Evolutionary conservation across 2,888 invertebrate genomes (phyloP), one percentile per base, ranked within the genome.

Genomic region (Pollenia labialis): DNA sequence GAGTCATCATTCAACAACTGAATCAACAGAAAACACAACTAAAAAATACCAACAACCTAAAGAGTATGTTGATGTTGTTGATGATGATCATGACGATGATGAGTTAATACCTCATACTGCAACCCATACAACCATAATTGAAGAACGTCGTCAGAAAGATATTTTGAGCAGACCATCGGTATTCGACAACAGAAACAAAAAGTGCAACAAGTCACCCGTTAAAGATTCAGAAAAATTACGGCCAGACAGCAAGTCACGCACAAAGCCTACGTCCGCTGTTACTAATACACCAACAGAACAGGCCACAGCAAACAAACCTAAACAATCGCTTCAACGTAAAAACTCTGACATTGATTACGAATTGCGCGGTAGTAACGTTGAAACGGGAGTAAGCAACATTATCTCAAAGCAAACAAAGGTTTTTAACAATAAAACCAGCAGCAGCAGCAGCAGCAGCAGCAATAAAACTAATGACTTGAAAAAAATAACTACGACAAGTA

Each of bases 131-230:
- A 91, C 90, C 12, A 88, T 89, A 40, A 89, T 92, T 40, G 92
- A 92, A 76, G 68, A 91, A 4, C 89, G 91, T 87, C 88, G 93
- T 80, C 94, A 94, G 75, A 92, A 93, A 74, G 94, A 95, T 89
- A 94, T 95, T 71, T 90, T 94, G 18, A 94, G 91, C 54, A 92
- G 94, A 83, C 94, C 95, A 1, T 94, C 95, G 12, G 93, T 89
- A 40, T 89, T 88, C 72, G 87, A 88, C 10, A 64, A 54, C 62
- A 87, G 69, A 48, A 87, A 46, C n/a, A 81, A 75, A 72, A 79
- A 68, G 75, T 68, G 69, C 74, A 82, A 87, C 75, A 87, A 77
- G 56, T 68, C 77, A 80, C 62, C 79, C 69, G 76, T 68, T 62
- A 81, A 82, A 80, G 85, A 84, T 48, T 56, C 79, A 18, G 80